Conservation (phyloP, 2,113 vertebrate species). For the Indicator indicator region DNA sequence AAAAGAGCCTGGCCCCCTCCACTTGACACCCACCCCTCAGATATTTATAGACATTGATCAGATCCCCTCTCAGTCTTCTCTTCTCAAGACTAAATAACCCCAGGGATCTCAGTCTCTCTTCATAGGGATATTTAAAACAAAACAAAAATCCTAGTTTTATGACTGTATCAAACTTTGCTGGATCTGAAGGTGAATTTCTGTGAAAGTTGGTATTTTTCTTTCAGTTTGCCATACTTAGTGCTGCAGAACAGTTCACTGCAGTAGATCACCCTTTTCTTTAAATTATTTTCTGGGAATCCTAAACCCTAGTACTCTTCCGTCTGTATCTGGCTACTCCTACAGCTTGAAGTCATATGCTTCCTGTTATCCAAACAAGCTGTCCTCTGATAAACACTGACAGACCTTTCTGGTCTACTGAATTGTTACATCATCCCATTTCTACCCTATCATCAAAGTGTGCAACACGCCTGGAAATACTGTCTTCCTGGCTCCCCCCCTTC, state of each 20-base stretch:
- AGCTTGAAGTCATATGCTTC: background rate
- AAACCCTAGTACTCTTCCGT: background rate
- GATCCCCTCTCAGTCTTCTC: no score
- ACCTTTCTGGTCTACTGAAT: background rate
- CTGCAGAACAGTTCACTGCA: background rate
- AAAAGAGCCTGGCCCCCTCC: no score
- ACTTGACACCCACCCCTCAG: no score
- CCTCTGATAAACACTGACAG: background rate
- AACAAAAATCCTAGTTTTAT: background rate
- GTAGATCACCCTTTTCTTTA: background rate
- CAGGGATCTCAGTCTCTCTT: no score
- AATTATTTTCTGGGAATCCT: slow-evolving; percentile 13
- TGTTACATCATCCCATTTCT: background rate
- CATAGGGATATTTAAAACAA: background rate
- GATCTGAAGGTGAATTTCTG: background rate
- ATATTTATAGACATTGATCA: no score
- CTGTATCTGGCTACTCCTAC: background rate
- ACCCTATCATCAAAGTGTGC: background rate
- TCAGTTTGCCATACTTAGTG: background rate
- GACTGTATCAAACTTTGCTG: background rate
- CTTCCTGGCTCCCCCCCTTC: background rate
- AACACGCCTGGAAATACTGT: slow-evolving; percentile 2
- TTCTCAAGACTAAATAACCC: no score
- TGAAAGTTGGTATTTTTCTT: background rate
- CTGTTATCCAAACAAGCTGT: background rate